Evolutionary conservation across 1,140 invertebrate species (phyloP), one percentile per base, ranked within the genome.

Genomic region (Drosophila eugracilis): DNA sequence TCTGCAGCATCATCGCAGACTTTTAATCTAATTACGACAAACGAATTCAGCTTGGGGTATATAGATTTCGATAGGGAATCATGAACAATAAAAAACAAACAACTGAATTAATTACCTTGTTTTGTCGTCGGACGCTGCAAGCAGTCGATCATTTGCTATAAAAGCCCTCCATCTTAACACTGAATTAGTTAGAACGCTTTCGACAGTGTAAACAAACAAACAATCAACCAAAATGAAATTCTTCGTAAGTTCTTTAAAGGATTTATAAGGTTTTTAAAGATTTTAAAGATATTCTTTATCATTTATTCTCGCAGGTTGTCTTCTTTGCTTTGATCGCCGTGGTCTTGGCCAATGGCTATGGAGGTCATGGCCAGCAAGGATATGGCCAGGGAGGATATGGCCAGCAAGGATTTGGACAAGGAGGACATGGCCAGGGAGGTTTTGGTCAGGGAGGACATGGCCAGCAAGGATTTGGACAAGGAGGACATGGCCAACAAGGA

Each of bases 241-340:
- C 67, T 53, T 78, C 26, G 75, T 78, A 67, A 78, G 75, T 48
- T 0, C 10, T 17, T n/a, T 1, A 4, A 22, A 4, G 9, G 1
- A 3, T n/a, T 26, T 0, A 3, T 0, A 1, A 12, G 3, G 5
- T 17, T 7, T 21, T 17, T 2, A 1, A 14, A 10, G 24, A 15
- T 9, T 3, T 10, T 17, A 48, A 6, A 5, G 34, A 49, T 60
- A 1, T 5, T 12, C 9, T 15, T 17, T 10, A 4, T 14, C 15
- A 14, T n/a, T 15, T 32, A 2, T 12, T 10, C n/a, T 22, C 47
- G 19, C 12, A 78, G 75, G 60, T 78, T 53, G 50, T 78, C 2
- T 60, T 78, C 75, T 78, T 78, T 30, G 67, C 75, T 3, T 19
- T 78, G 28, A 73, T 78, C 49, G 76, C 75, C 5, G 44, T 73